phyloP scores from a whole-genome alignment of 2,113 vertebrate genomes.

The Anarrhichthys ocellatus region DNA sequence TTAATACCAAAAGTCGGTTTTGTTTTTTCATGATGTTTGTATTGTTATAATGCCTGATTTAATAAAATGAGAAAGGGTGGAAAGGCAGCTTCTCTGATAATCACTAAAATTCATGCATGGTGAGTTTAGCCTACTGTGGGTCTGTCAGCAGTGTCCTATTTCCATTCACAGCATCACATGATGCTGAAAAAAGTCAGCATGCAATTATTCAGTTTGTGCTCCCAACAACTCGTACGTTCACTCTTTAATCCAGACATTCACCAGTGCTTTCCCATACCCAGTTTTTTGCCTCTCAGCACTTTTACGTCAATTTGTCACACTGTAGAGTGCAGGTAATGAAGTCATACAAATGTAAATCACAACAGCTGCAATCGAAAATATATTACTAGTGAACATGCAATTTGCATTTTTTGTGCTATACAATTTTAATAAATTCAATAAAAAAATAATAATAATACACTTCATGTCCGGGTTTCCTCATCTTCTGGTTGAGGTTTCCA shows the following conservation, averaged over 20 bases:
- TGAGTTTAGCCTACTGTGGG: background rate
- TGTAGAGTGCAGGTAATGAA: conserved; percentile 23
- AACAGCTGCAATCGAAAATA: conserved; percentile 11
- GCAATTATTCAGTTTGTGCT: conserved; percentile 34
- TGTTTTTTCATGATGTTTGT: background rate
- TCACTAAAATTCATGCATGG: background rate
- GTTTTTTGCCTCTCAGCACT: conserved; percentile 37
- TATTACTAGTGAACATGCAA: background rate
- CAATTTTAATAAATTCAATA: background rate
- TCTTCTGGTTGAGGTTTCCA: background rate
- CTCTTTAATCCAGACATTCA: conserved; percentile 40
- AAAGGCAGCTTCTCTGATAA: conserved; percentile 9
- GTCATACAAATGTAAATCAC: conserved; percentile 14
- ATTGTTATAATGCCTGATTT: background rate
- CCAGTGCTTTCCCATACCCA: conserved; percentile 9
- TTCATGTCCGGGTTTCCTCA: background rate
- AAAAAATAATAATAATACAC: background rate
- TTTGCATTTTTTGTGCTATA: background rate
- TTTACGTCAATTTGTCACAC: conserved; percentile 30
- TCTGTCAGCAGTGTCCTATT: conserved; percentile 10
- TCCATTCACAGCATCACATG: background rate
- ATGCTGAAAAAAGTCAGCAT: background rate
- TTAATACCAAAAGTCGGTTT: background rate
- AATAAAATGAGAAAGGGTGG: background rate
- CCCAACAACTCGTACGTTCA: background rate